Evolutionary conservation across 1,140 invertebrate species (phyloP), one percentile per base, ranked within the genome.

Genomic region (Drosophila insularis): DNA sequence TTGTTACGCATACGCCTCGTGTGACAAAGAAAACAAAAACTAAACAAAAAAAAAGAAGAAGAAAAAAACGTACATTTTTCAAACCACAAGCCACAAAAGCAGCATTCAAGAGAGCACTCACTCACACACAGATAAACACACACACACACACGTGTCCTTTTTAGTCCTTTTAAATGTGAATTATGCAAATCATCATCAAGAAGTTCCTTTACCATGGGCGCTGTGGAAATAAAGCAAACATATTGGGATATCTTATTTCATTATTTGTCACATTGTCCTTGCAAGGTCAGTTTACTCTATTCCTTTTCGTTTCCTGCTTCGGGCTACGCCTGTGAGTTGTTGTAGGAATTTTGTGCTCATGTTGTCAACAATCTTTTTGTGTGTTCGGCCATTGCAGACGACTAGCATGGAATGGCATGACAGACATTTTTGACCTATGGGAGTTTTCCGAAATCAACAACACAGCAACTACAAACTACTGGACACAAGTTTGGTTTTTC

Each of bases 1-100:
- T 85, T 80, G 82, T 82, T 87, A 75, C 68, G 79, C 75, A 81
- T 79, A 87, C 79, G 82, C 75, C 55, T 59, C 81, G 81, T 86
- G 81, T 71, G 78, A 65, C 74, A 72, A 63, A 86, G 71, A 87
- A 79, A 40, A 81, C 4, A 43, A 46, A 46, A 27, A 27, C 27
- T 17, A 19, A 50, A 46, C 13, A 46, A 17, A 19, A 19, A 19
- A 10, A 50, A 10, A 14, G 17, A 50, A 19, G n/a, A n/a, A n/a
- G n/a, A 17, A 17, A 43, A 43, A 13, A 50, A 50, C 7, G 17
- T 17, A 86, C 62, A 79, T 79, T 74, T 58, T 81, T 54, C 78
- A 53, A 68, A 39, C 74, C 74, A 68, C 55, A 72, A 60, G 67
- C 80, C 56, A 56, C 65, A 61, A 50, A 27, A 67, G 54, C 70